Percentiles rank a stretch among this genome's conserved stretches.
Conservation (phyloP, 2,113 vertebrate species). For the Menura novaehollandiae region DNA sequence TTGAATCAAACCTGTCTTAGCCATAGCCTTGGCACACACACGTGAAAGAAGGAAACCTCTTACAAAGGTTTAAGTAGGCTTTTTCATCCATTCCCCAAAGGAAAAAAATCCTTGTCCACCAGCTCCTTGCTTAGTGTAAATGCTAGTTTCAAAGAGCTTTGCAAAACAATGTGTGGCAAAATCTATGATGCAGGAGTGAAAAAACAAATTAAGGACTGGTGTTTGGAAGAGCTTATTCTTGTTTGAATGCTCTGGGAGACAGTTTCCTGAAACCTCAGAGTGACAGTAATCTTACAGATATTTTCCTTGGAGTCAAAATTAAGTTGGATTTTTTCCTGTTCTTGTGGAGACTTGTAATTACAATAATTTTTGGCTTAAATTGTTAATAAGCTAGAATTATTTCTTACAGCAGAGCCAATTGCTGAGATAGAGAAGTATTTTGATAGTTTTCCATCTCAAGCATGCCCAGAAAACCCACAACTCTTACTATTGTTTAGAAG, state of each 20-base stretch:
- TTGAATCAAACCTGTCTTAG: background rate
- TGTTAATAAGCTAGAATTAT: background rate
- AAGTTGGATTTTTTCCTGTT: background rate
- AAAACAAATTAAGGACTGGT: background rate
- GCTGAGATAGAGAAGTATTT: background rate
- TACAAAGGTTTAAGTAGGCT: background rate
- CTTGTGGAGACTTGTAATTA: background rate
- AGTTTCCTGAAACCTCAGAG: background rate
- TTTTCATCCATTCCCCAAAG: background rate
- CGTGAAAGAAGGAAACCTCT: background rate
- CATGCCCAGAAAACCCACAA: background rate
- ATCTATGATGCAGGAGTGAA: background rate
- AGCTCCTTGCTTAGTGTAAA: background rate
- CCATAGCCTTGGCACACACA: background rate
- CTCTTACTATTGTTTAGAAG: background rate
- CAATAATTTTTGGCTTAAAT: background rate
- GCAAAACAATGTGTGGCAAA: background rate
- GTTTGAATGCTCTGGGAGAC: background rate
- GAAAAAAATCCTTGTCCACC: background rate
- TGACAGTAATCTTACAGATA: background rate
- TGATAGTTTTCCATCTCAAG: background rate
- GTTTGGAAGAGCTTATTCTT: background rate
- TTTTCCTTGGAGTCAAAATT: background rate
- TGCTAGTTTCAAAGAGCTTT: background rate
- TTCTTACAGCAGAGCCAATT: background rate